Conservation (phyloP, 2,888 invertebrate species). For the Acleris emargana region DNA sequence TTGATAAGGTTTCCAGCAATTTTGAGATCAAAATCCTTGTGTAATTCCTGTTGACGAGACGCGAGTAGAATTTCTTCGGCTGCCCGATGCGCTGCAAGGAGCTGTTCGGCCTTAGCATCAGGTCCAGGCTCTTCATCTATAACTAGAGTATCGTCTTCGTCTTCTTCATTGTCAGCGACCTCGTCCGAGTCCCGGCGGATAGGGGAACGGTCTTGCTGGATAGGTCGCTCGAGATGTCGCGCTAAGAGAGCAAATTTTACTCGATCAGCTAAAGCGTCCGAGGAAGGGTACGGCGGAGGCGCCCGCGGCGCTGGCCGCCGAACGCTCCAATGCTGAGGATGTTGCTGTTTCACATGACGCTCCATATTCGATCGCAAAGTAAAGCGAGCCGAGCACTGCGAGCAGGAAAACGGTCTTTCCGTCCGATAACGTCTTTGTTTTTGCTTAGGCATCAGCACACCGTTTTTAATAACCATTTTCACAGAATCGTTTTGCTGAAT, state of each 20-base stretch:
- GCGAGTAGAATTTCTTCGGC: slow-evolving; percentile 84
- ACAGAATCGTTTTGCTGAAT: slow-evolving; percentile 85
- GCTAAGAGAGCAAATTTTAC: slow-evolving; percentile 91
- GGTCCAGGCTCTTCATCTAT: slow-evolving; percentile 86
- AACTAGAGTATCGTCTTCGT: slow-evolving; percentile 86
- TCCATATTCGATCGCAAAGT: slow-evolving; percentile 97
- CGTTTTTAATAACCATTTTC: slow-evolving; percentile 96
- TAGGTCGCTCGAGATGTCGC: slow-evolving; percentile 88
- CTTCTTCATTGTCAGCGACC: slow-evolving; percentile 85
- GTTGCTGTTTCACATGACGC: slow-evolving; percentile 96
- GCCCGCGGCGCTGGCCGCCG: slow-evolving; percentile 84
- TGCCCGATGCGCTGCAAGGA: slow-evolving; percentile 80
- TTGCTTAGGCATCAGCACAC: slow-evolving; percentile 95
- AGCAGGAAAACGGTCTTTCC: slow-evolving; percentile 95
- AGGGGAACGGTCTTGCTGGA: slow-evolving; percentile 72
- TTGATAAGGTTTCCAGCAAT: slow-evolving; percentile 84
- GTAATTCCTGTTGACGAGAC: slow-evolving; percentile 72
- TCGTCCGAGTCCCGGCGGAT: slow-evolving; percentile 79
- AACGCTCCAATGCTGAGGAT: slow-evolving; percentile 95
- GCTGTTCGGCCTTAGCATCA: slow-evolving; percentile 63
- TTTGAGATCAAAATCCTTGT: slow-evolving; percentile 81
- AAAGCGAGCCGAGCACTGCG: slow-evolving; percentile 95
- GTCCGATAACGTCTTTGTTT: slow-evolving; percentile 95
- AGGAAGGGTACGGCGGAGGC: slow-evolving; percentile 66
- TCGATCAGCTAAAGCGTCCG: slow-evolving; percentile 66